Conservation (phyloP, 2,888 invertebrate genomes). For the Willowsia nigromaculata region DNA sequence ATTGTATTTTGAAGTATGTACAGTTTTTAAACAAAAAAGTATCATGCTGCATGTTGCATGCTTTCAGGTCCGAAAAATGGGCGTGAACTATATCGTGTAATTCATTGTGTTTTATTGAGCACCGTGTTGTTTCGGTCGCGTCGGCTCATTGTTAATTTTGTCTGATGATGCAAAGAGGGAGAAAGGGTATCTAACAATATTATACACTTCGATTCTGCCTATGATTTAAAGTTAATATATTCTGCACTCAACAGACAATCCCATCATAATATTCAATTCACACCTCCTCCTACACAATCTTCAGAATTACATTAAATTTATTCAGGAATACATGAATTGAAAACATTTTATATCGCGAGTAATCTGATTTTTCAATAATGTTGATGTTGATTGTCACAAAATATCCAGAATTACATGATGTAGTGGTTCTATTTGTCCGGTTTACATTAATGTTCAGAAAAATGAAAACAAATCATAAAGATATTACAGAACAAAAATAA, state of each 20-base stretch:
- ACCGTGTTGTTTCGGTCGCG: conserved; percentile 45
- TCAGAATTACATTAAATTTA: not conserved
- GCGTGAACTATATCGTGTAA: conserved; percentile 55
- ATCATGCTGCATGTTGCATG: not conserved
- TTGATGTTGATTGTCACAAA: no score
- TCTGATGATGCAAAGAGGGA: not conserved
- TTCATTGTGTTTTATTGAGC: conserved; percentile 60
- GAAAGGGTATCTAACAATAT: not conserved
- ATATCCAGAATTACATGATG: no score
- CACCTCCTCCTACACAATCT: conserved; percentile 33
- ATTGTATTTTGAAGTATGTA: not conserved
- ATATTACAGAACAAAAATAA: no score
- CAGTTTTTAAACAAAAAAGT: not conserved
- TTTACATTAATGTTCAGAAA: no score
- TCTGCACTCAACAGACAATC: not conserved
- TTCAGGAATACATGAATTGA: no score
- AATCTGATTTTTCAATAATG: no score
- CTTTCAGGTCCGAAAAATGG: conserved; percentile 45
- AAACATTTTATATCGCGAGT: no score
- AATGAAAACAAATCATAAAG: no score
- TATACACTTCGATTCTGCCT: not conserved
- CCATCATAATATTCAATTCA: conserved; percentile 1
- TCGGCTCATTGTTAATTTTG: conserved; percentile 45
- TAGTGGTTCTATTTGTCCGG: no score
- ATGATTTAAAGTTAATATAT: conserved; percentile 3